A percentile compares a stretch with the other conserved stretches of the same genome.
These are phyloP conservation scores for Blera fallax DNA, from an alignment of 2,888 invertebrate genomes.

Conservation along the genomic window DNA sequence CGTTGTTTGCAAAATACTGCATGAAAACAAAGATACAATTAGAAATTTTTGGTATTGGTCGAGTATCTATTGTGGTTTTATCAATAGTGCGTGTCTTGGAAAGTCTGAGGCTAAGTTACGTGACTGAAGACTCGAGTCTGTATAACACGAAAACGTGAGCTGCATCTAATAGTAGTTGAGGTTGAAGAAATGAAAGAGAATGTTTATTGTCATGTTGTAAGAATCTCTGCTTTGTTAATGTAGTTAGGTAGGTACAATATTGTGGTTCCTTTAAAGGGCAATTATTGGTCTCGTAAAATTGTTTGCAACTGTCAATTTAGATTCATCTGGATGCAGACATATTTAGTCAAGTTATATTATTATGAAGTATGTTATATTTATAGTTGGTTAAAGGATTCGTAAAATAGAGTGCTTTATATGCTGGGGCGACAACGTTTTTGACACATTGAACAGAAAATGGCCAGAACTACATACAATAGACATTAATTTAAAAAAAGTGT, in stretches of 20 bases:
- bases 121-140: constrained; percentile 21
- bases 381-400: no score
- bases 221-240: neutral
- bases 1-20: constrained; percentile 37
- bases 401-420: no score
- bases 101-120: constrained; percentile 53
- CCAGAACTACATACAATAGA: no score
- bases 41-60: constrained; percentile 32
- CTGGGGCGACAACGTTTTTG: no score
- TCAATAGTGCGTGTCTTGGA: constrained; percentile 42
- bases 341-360: no score
- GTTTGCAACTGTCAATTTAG: no score
- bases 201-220: constrained; percentile 43
- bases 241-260: neutral
- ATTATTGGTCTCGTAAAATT: neutral
- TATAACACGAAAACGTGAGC: constrained; percentile 39
- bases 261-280: no score
- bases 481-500: no score
- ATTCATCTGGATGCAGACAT: no score
- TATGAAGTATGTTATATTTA: no score
- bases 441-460: no score
- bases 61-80: constrained; percentile 20
- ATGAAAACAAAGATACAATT: constrained; percentile 19
- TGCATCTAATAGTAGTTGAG: constrained; percentile 20
- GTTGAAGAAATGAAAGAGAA: constrained; percentile 37